A percentile compares a stretch with the other conserved stretches of the same genome.
These are phyloP conservation scores for Ornithoptera priamus DNA, from an alignment of 2,888 invertebrate species.

Conservation along the genomic window DNA sequence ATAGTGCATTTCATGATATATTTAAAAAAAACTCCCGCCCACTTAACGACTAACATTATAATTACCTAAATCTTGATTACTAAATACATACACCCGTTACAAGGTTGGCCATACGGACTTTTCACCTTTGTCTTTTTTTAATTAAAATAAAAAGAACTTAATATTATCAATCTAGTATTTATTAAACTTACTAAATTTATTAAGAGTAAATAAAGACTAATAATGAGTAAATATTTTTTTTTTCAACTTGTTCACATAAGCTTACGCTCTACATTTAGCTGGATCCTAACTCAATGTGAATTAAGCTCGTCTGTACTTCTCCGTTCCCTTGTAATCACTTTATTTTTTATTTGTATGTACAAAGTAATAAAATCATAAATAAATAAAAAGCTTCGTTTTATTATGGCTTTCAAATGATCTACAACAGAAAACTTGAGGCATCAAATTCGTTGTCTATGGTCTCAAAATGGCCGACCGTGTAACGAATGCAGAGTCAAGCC, in stretches of 20 bases:
- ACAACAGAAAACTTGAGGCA: neutral
- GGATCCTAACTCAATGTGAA: too few relatives aligned
- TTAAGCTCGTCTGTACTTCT: too few relatives aligned
- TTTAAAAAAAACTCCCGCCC: slow-evolving; percentile 43
- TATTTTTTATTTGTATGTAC: too few relatives aligned
- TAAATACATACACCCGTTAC: slow-evolving; percentile 39
- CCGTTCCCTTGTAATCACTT: too few relatives aligned
- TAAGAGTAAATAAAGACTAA: neutral
- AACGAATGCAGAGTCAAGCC: slow-evolving; percentile 11
- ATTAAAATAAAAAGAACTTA: neutral
- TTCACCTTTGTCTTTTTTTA: neutral
- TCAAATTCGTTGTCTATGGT: slow-evolving; percentile 20
- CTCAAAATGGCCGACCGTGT: slow-evolving; percentile 24
- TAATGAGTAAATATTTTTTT: too few relatives aligned
- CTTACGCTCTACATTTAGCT: too few relatives aligned
- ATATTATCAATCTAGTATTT: neutral
- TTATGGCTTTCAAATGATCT: neutral
- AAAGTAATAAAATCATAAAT: too few relatives aligned
- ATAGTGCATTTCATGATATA: slow-evolving; percentile 41
- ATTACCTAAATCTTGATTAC: slow-evolving; percentile 51
- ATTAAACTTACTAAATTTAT: neutral
- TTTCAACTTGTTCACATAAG: too few relatives aligned
- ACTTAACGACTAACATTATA: slow-evolving; percentile 51
- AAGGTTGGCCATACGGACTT: slow-evolving; percentile 33
- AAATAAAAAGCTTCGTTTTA: neutral